A percentile compares a stretch with the other conserved stretches of the same genome.
Conservation (phyloP, 2,888 invertebrate genomes). For the Parthenolecanium corni region DNA sequence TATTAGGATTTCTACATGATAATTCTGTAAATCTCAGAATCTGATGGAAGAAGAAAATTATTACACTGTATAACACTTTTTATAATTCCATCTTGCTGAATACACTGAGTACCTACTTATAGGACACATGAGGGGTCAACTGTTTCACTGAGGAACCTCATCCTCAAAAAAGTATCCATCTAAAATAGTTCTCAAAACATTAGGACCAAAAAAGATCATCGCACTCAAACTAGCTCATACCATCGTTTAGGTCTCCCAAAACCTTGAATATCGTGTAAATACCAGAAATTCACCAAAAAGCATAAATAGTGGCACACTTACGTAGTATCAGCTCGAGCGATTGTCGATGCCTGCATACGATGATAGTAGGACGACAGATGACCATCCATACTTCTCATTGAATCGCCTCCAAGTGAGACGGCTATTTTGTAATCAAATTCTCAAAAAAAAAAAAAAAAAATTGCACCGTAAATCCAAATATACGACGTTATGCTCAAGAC, state of each 20-base stretch:
- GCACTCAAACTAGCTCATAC: not conserved
- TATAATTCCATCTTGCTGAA: too few relatives aligned
- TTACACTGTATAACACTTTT: too few relatives aligned
- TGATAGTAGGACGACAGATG: constrained; percentile 13
- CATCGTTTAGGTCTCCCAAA: constrained; percentile 11
- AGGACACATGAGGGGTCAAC: too few relatives aligned
- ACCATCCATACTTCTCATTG: constrained; percentile 3
- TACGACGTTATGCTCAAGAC: too few relatives aligned
- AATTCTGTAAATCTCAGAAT: too few relatives aligned
- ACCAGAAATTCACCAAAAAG: not conserved
- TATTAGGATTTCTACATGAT: too few relatives aligned
- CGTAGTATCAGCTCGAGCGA: constrained; percentile 25
- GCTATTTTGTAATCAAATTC: not conserved
- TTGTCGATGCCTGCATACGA: constrained; percentile 14
- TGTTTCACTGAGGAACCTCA: too few relatives aligned
- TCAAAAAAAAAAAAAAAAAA: constrained; percentile 4
- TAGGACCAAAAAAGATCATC: too few relatives aligned
- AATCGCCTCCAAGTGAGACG: not conserved
- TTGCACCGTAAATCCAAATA: not conserved
- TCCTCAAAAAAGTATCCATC: too few relatives aligned
- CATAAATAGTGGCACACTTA: constrained; percentile 8
- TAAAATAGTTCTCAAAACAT: too few relatives aligned
- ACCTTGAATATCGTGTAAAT: not conserved
- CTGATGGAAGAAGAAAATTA: too few relatives aligned
- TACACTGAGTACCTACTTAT: too few relatives aligned